These are phyloP conservation scores for Elymnias hypermnestra DNA, from an alignment of 1,140 invertebrate genomes.

Conservation along the genomic window DNA sequence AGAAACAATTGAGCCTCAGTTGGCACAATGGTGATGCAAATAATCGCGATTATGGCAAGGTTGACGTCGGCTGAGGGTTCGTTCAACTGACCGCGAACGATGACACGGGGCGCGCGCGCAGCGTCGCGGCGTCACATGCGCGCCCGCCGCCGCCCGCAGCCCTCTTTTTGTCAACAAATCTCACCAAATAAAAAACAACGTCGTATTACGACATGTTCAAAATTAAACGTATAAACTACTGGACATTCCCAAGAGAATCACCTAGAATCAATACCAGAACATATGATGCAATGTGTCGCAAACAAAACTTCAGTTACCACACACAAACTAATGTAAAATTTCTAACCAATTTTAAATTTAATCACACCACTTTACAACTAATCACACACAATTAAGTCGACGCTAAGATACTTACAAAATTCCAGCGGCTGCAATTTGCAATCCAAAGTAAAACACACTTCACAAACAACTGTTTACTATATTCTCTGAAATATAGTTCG, in stretches of 20 bases:
- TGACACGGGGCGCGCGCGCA: slow-evolving; percentile 66
- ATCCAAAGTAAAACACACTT: slow-evolving; percentile 57
- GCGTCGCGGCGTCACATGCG: slow-evolving; percentile 58
- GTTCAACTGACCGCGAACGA: slow-evolving; percentile 74
- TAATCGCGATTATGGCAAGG: slow-evolving; percentile 72
- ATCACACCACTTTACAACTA: slow-evolving; percentile 17
- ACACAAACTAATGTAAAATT: slow-evolving; percentile 7
- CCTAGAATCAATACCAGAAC: background rate
- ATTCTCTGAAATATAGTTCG: slow-evolving; percentile 28
- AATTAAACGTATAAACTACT: no score
- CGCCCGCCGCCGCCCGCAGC: slow-evolving; percentile 21
- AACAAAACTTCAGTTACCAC: slow-evolving; percentile 20
- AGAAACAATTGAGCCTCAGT: slow-evolving; percentile 48
- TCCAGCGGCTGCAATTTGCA: slow-evolving; percentile 39
- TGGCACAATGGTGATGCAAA: slow-evolving; percentile 70
- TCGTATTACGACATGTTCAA: no score
- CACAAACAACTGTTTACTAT: slow-evolving; percentile 38
- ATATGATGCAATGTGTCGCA: slow-evolving; percentile 27
- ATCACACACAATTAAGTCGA: slow-evolving; percentile 11
- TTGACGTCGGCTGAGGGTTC: slow-evolving; percentile 69
- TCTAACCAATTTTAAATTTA: slow-evolving; percentile 17
- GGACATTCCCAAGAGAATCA: no score
- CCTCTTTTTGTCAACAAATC: slow-evolving; percentile 7
- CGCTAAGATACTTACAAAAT: slow-evolving; percentile 42
- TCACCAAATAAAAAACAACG: background rate